Base-by-base conservation (phyloP, 2,113 vertebrate genomes). In the Pterocles gutturalis region DNA sequence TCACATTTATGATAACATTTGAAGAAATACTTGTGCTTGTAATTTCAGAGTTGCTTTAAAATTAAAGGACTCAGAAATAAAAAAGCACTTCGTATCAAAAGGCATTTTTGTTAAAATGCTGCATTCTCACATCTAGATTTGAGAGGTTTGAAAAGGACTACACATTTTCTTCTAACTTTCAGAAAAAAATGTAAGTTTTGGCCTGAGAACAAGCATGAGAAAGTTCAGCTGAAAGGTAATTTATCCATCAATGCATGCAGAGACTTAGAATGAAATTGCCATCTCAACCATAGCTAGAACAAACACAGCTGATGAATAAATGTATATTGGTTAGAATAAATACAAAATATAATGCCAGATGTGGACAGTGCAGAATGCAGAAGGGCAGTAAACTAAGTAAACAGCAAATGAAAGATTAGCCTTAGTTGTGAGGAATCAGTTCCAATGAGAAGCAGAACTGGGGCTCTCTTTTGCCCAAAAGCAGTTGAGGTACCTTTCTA, bases 301-400 rank as follows among this genome's bases (percentile, higher is more conserved):
- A 71, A 82, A n/a, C 73, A 75, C 45, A 54, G 60, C 75, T 81
- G 45, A 84, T 58, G 55, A 84, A 73, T 62, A 83, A 57, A 94
- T 72, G 28, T 76, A 17, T 72, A 64, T 38, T 70, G 73, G 48
- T 46, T 70, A 21, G 70, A 83, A 86, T 72, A 95, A 94, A 93
- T 88, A 69, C 38, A 51, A 92, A 86, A 9, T 36, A 19, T 80
- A 83, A 62, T 49, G 25, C 64, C 66, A 75, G 53, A 71, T 73
- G 61, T 55, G 78, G 88, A 33, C 81, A 57, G 67, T 62, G 53
- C 53, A 45, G 57, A 28, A 89, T 54, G 55, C 71, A 92, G 87
- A 84, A 78, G 77, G 46, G n/a, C 78, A 36, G 61, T 71, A 91
- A 91, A 93, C 43, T 76, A 38, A 57, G 54, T 83, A 96, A 96